Evolutionary conservation across 1,140 invertebrate species (phyloP).

Genomic region (Sycophaga agraensis): DNA sequence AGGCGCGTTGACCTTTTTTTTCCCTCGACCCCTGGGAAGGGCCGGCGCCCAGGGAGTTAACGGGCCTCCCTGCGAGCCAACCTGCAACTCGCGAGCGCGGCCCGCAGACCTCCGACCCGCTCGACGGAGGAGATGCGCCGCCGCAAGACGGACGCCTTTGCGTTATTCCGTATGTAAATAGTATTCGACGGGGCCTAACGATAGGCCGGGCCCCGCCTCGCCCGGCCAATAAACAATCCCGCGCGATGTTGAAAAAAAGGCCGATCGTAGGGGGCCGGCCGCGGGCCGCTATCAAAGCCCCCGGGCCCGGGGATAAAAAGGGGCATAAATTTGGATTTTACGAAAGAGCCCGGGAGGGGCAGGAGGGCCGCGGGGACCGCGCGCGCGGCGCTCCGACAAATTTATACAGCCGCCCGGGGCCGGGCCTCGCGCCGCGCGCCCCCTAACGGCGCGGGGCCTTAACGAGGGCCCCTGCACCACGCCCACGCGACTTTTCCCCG

Average conservation of each 20-base stretch:
- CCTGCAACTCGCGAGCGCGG: too few species aligned
- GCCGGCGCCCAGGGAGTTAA: too few species aligned
- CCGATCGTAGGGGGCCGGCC: too few species aligned
- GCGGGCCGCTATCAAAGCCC: too few species aligned
- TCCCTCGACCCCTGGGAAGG: not conserved
- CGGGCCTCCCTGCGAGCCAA: too few species aligned
- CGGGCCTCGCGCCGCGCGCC: not conserved
- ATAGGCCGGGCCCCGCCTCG: too few species aligned
- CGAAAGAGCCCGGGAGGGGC: not conserved
- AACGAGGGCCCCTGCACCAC: constrained; percentile 7
- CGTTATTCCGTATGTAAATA: too few species aligned
- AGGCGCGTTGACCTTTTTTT: not conserved
- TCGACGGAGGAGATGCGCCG: not conserved
- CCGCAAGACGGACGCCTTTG: not conserved
- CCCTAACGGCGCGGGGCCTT: not conserved
- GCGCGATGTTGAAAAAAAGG: too few species aligned
- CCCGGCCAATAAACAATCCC: too few species aligned
- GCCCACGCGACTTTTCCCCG: constrained; percentile 3
- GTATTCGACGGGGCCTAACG: too few species aligned
- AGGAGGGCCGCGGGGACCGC: not conserved
- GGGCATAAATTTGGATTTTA: constrained; percentile 11
- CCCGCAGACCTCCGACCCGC: too few species aligned
- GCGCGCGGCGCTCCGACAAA: not conserved
- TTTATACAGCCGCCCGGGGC: constrained; percentile 8
- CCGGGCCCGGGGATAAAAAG: not conserved